These are phyloP conservation scores for Acarapis woodi DNA, from an alignment of 1,140 invertebrate species.

Conservation along the genomic window DNA sequence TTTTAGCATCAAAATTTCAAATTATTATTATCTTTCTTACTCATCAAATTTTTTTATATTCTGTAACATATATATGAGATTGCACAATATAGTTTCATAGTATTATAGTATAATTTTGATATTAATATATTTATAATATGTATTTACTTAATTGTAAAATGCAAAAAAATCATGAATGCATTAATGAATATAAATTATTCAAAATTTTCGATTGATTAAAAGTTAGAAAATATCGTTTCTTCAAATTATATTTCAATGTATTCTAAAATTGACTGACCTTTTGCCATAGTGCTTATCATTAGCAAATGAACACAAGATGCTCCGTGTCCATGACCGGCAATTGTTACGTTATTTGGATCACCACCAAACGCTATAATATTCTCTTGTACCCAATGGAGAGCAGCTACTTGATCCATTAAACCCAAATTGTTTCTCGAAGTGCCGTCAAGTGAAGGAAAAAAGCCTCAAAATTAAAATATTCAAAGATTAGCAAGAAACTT, in stretches of 20 bases:
- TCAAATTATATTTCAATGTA: not conserved
- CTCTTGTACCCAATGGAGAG: conserved; percentile 47
- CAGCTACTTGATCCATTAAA: conserved; percentile 20
- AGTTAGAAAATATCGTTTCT: no score
- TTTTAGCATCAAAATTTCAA: no score
- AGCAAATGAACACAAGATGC: conserved; percentile 16
- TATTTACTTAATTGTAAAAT: no score
- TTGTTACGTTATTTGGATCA: conserved; percentile 18
- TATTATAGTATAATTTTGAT: no score
- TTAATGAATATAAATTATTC: no score
- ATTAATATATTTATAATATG: no score
- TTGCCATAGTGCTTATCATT: conserved; percentile 14
- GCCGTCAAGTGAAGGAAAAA: conserved; percentile 13
- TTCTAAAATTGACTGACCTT: conserved; percentile 17
- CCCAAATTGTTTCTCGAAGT: conserved; percentile 15
- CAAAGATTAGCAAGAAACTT: not conserved
- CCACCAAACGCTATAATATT: conserved; percentile 23
- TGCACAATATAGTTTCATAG: no score
- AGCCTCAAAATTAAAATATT: conserved; percentile 10
- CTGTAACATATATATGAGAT: no score
- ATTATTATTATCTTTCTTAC: no score
- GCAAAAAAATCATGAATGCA: no score
- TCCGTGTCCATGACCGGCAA: conserved; percentile 19
- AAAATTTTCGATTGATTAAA: no score
- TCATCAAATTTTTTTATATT: no score